phyloP scores from a whole-genome alignment of 1,140 invertebrate genomes.

The Drosophila persimilis region DNA sequence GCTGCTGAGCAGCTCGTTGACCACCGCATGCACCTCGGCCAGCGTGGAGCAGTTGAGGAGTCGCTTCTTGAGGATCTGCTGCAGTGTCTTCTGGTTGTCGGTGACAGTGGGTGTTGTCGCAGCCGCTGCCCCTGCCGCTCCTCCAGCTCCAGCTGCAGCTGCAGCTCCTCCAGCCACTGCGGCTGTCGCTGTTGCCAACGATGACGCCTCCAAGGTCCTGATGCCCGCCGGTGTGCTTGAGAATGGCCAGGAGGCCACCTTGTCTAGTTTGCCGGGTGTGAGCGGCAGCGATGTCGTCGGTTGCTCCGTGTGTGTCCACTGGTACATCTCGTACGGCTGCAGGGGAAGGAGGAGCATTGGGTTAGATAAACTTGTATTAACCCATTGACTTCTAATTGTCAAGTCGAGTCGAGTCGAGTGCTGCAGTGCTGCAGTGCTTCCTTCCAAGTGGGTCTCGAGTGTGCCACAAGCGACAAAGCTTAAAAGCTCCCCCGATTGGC shows the following conservation, averaged over 20 bases:
- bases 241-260: conserved; percentile 77
- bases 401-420: conserved; percentile 29
- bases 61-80: conserved; percentile 66
- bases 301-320: conserved; percentile 92
- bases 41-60: conserved; percentile 71
- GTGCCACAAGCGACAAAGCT: conserved; percentile 59
- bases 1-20: conserved; percentile 71
- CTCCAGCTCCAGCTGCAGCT: conserved; percentile 19
- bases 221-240: conserved; percentile 63
- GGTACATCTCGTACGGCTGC: conserved; percentile 94
- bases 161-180: conserved; percentile 15
- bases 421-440: conserved; percentile 35
- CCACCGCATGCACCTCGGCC: conserved; percentile 71
- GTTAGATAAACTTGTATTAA: conserved; percentile 43
- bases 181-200: neutral
- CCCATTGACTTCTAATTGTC: conserved; percentile 70
- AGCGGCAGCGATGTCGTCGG: conserved; percentile 86
- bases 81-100: conserved; percentile 58
- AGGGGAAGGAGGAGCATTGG: conserved; percentile 47
- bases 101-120: conserved; percentile 5
- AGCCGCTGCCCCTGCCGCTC: conserved; percentile 11
- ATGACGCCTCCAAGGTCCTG: conserved; percentile 15
- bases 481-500: conserved; percentile 48
- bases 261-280: conserved; percentile 88
- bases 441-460: conserved; percentile 42